Evolutionary conservation across 2,888 invertebrate species (phyloP).

Genomic region (Pheosia gnoma): DNA sequence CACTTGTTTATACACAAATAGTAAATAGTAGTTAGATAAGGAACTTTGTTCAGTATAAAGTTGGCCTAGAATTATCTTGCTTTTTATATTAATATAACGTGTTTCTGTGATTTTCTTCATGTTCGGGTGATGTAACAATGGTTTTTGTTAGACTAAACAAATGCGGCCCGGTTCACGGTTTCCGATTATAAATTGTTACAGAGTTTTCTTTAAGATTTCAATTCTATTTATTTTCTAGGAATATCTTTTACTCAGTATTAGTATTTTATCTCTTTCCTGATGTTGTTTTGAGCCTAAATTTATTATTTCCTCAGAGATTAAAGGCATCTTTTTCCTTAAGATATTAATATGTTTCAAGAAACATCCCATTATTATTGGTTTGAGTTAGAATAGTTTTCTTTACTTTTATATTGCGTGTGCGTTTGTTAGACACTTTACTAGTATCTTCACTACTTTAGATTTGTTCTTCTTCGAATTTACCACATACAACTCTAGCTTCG

Average conservation of each 20-base stretch:
- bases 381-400: no score
- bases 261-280: not conserved
- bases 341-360: not conserved
- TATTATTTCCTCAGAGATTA: not conserved
- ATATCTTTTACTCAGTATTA: not conserved
- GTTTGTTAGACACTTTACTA: not conserved
- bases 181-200: slow-evolving; percentile 18
- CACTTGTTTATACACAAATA: no score
- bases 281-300: not conserved
- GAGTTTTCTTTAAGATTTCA: slow-evolving; percentile 16
- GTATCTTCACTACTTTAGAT: no score
- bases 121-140: slow-evolving; percentile 8
- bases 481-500: no score
- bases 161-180: slow-evolving; percentile 12
- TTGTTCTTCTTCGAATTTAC: no score
- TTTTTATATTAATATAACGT: slow-evolving; percentile 5
- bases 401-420: not conserved
- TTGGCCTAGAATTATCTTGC: no score
- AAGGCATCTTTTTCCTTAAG: not conserved
- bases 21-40: no score
- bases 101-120: slow-evolving; percentile 9
- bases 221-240: slow-evolving; percentile 16
- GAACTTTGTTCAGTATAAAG: no score
- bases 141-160: slow-evolving; percentile 30
- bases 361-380: no score